These are phyloP conservation scores for Fringilla coelebs DNA, from an alignment of 2,797 vertebrate genomes.

Conservation along the genomic window DNA sequence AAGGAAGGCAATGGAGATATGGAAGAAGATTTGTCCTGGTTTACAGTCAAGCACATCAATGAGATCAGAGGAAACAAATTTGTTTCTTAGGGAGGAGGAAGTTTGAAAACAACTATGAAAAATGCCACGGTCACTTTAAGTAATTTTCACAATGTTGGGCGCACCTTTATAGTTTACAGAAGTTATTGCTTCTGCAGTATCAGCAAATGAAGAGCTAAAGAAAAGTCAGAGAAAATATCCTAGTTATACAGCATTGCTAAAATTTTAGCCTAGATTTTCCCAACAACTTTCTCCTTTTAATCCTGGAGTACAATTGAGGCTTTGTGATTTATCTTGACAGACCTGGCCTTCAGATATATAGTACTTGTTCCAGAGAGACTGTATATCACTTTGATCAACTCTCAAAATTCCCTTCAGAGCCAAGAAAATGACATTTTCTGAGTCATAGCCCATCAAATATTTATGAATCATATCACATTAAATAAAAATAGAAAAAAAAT, in stretches of 20 bases:
- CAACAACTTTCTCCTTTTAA: background rate
- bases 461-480: background rate
- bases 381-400: background rate
- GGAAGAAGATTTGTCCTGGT: background rate
- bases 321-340: constrained; percentile 17
- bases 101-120: background rate
- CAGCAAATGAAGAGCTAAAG: background rate
- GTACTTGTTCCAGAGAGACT: background rate
- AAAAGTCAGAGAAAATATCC: background rate
- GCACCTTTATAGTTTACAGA: background rate
- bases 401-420: background rate
- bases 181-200: background rate
- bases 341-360: background rate
- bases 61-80: background rate
- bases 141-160: background rate
- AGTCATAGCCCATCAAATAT: background rate
- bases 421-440: constrained; percentile 26
- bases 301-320: background rate
- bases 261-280: background rate
- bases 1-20: background rate
- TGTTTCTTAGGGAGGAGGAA: background rate
- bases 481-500: constrained; percentile 19
- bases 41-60: background rate
- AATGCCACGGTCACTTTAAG: background rate
- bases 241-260: background rate